Evolutionary conservation across 1,140 invertebrate species (phyloP), one percentile per base, ranked within the genome.

Genomic region (Melipona quadrifasciata): DNA sequence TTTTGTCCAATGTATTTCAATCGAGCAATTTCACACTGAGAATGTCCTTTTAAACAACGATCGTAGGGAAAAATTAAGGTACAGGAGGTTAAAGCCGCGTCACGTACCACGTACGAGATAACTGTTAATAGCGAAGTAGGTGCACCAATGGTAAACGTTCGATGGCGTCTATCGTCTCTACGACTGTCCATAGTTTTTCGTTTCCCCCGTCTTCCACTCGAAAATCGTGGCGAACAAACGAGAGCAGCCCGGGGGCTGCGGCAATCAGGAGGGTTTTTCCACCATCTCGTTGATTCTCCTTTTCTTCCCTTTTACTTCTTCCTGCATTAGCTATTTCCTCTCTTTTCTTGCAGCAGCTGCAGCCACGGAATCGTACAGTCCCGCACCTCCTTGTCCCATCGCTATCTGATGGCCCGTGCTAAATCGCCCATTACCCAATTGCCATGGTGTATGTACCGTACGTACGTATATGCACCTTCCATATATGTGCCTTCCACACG

Each of bases 401-500:
- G 84, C 87, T 91, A 92, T 92, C 91, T 84, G 91, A 92, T 92
- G 91, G 88, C 82, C 86, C 91, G 91, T 92, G 91, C 91, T 92
- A 91, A 92, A 92, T 92, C 90, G 91, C 79, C 91, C 91, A 92
- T 92, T 92, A 92, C 89, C 89, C 90, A 91, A 92, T 91, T 91
- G 88, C 84, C 82, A 51, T 79, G 57, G 31, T 76, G 51, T 61
- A 64, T 70, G 73, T 84, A 64, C 17, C 31, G 47, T 51, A 64
- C 71, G 39, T 82, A 75, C 27, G 84, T 67, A 72, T 19, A 21
- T 55, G 24, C 39, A 2, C n/a, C n/a, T n/a, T n/a, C n/a, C 21
- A 34, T 14, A 34, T n/a, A 34, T 72, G 19, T 16, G 55, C 27
- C 39, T 11, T 61, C 4, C 10, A 57, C 51, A 34, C n/a, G 3